Evolutionary conservation across 1,140 invertebrate species (phyloP).

Genomic region (Pomacea maculata): DNA sequence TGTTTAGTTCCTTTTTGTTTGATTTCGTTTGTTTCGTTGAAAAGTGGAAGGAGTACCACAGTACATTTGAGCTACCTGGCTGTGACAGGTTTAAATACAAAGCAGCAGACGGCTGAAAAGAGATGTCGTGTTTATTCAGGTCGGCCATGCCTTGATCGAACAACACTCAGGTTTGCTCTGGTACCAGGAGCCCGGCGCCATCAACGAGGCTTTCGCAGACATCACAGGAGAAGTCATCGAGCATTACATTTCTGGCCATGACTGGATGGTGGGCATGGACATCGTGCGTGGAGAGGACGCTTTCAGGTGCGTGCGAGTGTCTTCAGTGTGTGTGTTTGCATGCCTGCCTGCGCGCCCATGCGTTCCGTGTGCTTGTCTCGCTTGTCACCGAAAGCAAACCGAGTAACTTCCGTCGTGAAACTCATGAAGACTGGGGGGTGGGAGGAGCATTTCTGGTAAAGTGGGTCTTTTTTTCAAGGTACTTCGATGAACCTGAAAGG

Average conservation of each 20-base stretch:
- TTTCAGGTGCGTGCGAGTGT: conserved; percentile 32
- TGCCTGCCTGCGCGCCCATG: no score
- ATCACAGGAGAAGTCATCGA: conserved; percentile 40
- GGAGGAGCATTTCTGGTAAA: no score
- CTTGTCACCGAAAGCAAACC: no score
- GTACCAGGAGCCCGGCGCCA: conserved; percentile 33
- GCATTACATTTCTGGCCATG: conserved; percentile 19
- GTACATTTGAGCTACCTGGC: no score
- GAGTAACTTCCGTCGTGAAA: no score
- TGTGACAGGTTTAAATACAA: no score
- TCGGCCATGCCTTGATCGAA: conserved; percentile 43
- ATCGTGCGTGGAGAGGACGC: conserved; percentile 27
- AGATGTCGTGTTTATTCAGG: not conserved
- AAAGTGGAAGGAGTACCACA: no score
- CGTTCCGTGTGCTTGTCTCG: no score
- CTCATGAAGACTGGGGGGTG: no score
- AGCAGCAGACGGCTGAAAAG: not conserved
- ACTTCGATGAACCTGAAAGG: conserved; percentile 5
- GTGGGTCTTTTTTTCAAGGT: not conserved
- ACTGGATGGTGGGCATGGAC: conserved; percentile 32
- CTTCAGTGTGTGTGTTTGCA: no score
- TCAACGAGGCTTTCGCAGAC: conserved; percentile 49
- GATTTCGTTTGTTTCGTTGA: no score
- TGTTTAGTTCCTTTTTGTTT: no score
- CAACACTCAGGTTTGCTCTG: conserved; percentile 40